Percentiles rank a stretch among this genome's conserved stretches.
Conservation (phyloP, 2,113 vertebrate genomes). For the Brienomyrus longianalis region DNA sequence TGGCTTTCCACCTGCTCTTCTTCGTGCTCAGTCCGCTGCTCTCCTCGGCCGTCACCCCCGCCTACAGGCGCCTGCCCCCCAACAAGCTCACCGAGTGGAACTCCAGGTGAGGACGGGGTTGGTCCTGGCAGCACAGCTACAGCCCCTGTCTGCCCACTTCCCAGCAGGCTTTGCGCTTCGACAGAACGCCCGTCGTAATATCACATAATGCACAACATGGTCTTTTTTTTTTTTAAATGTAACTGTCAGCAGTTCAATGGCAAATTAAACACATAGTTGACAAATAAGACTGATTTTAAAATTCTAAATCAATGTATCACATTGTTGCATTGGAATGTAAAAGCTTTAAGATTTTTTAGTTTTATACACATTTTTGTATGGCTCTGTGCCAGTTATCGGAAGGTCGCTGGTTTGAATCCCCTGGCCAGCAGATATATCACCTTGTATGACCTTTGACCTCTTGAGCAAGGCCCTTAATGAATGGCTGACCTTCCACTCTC, state of each 20-base stretch:
- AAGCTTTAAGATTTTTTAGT: not conserved
- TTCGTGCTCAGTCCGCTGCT: slow-evolving; percentile 54
- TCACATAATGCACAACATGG: not conserved
- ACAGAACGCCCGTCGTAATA: not conserved
- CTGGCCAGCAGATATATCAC: not conserved
- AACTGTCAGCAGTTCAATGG: not conserved
- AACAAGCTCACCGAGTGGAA: slow-evolving; percentile 67
- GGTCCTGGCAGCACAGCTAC: not conserved
- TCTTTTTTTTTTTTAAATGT: not conserved
- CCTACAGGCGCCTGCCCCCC: slow-evolving; percentile 49
- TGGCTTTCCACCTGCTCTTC: slow-evolving; percentile 66
- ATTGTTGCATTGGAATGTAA: not conserved
- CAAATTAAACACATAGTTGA: not conserved
- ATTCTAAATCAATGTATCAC: not conserved
- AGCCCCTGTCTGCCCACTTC: not conserved
- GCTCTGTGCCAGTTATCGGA: not conserved
- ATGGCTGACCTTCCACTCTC: not conserved
- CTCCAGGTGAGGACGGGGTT: slow-evolving; percentile 56
- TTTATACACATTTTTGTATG: not conserved
- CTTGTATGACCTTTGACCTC: not conserved
- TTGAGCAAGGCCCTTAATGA: not conserved
- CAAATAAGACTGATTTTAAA: not conserved
- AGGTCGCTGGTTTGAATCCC: not conserved
- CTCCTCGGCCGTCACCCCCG: slow-evolving; percentile 47
- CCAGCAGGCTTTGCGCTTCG: not conserved